These are phyloP conservation scores for Hafferia zeledoni DNA, from an alignment of 2,797 vertebrate species.

Conservation along the genomic window DNA sequence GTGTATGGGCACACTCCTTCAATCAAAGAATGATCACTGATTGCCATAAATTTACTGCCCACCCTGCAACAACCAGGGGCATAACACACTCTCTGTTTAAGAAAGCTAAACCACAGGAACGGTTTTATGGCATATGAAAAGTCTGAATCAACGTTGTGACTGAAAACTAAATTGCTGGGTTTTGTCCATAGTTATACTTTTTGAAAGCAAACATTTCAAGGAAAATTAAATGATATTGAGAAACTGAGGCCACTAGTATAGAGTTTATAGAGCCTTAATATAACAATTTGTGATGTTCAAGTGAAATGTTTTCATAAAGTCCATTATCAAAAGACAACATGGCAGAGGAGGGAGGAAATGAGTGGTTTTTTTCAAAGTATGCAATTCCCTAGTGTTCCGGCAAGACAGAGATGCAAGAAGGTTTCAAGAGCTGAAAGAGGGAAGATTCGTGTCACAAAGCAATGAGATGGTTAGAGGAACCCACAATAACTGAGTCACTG, in stretches of 20 bases:
- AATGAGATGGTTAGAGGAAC: background rate
- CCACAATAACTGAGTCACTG: background rate
- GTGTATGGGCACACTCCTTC: background rate
- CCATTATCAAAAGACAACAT: background rate
- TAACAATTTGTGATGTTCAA: background rate
- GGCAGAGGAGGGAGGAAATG: background rate
- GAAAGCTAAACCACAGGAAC: background rate
- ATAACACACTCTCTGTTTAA: background rate
- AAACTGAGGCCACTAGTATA: background rate
- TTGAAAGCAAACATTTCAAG: background rate
- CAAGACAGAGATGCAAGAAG: background rate
- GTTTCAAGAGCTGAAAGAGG: background rate
- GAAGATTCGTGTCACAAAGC: background rate
- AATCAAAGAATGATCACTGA: background rate
- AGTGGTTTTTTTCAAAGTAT: background rate
- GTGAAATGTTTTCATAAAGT: background rate
- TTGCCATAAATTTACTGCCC: conserved; percentile 26
- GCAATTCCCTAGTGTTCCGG: background rate
- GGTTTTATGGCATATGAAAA: background rate
- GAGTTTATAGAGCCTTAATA: background rate
- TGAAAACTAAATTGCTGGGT: background rate
- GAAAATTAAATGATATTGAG: background rate
- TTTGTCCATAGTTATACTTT: background rate
- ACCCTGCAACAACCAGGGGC: background rate
- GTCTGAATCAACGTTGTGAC: background rate